Conservation (phyloP, 2,797 vertebrate genomes). For the Heteromormyrus szaboi region DNA sequence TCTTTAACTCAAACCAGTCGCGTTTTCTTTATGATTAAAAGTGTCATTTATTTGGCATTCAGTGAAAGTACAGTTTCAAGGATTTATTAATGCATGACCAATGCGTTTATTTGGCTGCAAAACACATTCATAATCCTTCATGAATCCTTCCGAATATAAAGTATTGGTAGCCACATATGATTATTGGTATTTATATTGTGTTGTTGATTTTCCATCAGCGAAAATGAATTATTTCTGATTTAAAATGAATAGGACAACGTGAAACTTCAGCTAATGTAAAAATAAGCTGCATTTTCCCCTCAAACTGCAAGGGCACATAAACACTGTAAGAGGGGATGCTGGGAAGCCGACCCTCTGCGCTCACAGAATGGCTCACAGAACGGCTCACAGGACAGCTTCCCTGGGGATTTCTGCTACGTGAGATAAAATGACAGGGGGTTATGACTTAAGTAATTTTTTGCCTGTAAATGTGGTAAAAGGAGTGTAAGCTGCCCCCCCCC, state of each 20-base stretch:
- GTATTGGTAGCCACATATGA: background rate
- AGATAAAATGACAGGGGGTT: background rate
- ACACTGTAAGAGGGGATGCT: background rate
- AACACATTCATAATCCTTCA: background rate
- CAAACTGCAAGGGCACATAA: background rate
- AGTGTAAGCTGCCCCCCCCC: background rate
- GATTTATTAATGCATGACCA: background rate
- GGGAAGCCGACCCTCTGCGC: background rate
- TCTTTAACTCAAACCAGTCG: background rate
- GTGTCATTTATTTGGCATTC: background rate
- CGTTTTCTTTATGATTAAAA: background rate
- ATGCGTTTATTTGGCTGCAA: background rate
- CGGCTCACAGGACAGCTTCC: background rate
- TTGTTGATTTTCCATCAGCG: background rate
- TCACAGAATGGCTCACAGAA: background rate
- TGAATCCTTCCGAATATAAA: background rate
- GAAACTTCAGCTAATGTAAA: background rate
- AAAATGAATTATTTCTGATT: conserved; percentile 4
- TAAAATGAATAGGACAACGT: background rate
- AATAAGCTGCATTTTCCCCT: background rate
- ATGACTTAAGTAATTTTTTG: background rate
- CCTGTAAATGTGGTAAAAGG: background rate
- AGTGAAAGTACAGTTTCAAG: background rate
- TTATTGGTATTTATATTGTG: conserved; percentile 4
- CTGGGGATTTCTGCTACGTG: background rate